A percentile compares a stretch with the other conserved stretches of the same genome.
Conservation (phyloP, 2,888 invertebrate genomes). For the Cyrtodaria siliqua region DNA sequence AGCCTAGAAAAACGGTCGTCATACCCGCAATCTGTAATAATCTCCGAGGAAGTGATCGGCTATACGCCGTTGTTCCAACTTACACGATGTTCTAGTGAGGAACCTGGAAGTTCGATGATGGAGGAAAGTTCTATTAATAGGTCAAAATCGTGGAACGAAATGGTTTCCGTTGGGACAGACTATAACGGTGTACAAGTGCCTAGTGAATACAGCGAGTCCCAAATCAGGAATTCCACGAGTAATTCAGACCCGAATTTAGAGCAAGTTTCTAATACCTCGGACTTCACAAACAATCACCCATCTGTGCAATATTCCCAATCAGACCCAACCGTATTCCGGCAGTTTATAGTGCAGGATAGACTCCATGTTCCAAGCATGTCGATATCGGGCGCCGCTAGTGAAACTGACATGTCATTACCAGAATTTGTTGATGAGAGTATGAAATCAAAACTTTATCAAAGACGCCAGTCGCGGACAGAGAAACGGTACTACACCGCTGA, state of each 20-base stretch:
- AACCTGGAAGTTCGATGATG: constrained; percentile 27
- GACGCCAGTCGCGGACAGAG: constrained; percentile 79
- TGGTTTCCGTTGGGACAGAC: constrained; percentile 25
- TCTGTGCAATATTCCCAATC: constrained; percentile 64
- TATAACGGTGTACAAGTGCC: constrained; percentile 27
- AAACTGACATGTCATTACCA: constrained; percentile 66
- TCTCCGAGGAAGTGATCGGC: constrained; percentile 65
- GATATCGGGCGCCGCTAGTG: constrained; percentile 50
- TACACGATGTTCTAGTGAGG: constrained; percentile 57
- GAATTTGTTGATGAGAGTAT: constrained; percentile 76
- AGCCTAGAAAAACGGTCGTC: constrained; percentile 23
- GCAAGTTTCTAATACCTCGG: constrained; percentile 4
- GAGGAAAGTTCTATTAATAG: constrained; percentile 51
- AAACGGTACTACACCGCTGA: constrained; percentile 90
- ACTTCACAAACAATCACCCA: constrained; percentile 26
- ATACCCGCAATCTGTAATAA: constrained; percentile 58
- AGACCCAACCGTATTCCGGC: constrained; percentile 57
- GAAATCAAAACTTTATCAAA: constrained; percentile 81
- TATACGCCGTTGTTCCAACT: constrained; percentile 60
- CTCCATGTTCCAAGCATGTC: constrained; percentile 48
- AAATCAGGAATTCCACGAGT: constrained; percentile 19
- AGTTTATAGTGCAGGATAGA: constrained; percentile 46
- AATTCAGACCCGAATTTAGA: constrained; percentile 29
- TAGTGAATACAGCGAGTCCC: constrained; percentile 23
- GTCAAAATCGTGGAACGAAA: constrained; percentile 65